A percentile compares a stretch with the other conserved stretches of the same genome.
Conservation (phyloP, 1,140 invertebrate genomes). For the Zophobas atratus region DNA sequence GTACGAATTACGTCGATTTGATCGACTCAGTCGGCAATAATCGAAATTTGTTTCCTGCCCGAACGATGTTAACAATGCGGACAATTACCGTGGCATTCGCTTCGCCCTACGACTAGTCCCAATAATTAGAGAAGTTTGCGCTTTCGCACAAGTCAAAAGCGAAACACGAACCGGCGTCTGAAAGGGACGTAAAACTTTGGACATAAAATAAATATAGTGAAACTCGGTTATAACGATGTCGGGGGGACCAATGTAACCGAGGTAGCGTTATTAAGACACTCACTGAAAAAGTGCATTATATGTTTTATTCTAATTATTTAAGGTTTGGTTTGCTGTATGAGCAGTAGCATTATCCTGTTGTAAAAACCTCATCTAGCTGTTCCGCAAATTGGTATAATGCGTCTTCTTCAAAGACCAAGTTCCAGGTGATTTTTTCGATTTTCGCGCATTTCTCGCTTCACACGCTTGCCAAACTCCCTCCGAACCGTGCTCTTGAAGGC, state of each 20-base stretch:
- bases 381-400: no score
- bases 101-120: conserved; percentile 40
- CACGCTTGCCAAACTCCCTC: no score
- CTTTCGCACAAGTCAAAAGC: conserved; percentile 18
- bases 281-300: neutral
- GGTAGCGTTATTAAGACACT: no score
- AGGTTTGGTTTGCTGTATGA: no score
- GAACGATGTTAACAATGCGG: conserved; percentile 26
- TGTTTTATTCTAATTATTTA: neutral
- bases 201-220: no score
- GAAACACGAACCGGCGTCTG: conserved; percentile 35
- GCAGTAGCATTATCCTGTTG: no score
- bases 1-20: conserved; percentile 18
- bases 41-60: conserved; percentile 27
- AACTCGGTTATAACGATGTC: no score
- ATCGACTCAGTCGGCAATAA: conserved; percentile 21
- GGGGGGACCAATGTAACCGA: no score
- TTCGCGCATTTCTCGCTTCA: no score
- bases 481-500: neutral
- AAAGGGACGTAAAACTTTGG: conserved; percentile 27
- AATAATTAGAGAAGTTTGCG: conserved; percentile 49
- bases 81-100: conserved; percentile 38
- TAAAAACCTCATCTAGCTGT: no score
- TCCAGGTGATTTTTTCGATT: no score
- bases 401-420: no score